These are phyloP conservation scores for Steromphala cineraria DNA, from an alignment of 2,888 invertebrate species.

Conservation along the genomic window DNA sequence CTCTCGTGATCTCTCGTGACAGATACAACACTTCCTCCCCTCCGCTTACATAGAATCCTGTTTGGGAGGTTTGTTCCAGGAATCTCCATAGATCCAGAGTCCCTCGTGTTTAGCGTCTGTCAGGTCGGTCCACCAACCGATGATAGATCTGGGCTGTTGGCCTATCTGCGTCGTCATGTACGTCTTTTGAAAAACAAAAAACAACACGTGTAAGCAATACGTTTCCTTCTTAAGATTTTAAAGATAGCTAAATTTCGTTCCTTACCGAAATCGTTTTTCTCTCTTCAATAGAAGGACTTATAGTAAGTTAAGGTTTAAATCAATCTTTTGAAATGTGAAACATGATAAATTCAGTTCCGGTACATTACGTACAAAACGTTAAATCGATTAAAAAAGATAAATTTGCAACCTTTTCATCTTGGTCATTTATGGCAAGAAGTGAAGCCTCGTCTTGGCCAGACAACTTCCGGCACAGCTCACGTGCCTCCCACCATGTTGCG, in stretches of 20 bases:
- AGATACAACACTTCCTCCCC: too few relatives aligned
- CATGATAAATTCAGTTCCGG: too few relatives aligned
- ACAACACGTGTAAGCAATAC: too few relatives aligned
- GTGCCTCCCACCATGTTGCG: constrained; percentile 50
- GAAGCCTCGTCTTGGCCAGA: constrained; percentile 40
- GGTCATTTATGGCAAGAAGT: constrained; percentile 45
- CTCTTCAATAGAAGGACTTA: too few relatives aligned
- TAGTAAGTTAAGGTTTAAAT: too few relatives aligned
- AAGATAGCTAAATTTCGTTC: too few relatives aligned
- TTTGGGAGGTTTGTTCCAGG: constrained; percentile 39
- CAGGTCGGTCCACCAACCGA: constrained; percentile 56
- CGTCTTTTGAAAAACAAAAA: background rate
- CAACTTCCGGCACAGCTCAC: constrained; percentile 43
- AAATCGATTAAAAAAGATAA: too few relatives aligned
- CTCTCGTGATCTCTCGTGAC: too few relatives aligned
- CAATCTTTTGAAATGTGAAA: too few relatives aligned
- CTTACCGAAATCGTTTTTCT: too few relatives aligned
- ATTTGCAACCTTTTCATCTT: constrained; percentile 30
- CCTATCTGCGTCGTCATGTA: background rate
- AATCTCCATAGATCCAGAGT: constrained; percentile 52
- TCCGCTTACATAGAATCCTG: constrained; percentile 46
- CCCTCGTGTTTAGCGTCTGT: constrained; percentile 52
- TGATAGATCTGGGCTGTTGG: background rate
- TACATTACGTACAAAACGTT: too few relatives aligned
- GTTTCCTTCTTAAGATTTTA: too few relatives aligned